Evolutionary conservation across 2,113 vertebrate species (phyloP).

Genomic region (Sceloporus undulatus): DNA sequence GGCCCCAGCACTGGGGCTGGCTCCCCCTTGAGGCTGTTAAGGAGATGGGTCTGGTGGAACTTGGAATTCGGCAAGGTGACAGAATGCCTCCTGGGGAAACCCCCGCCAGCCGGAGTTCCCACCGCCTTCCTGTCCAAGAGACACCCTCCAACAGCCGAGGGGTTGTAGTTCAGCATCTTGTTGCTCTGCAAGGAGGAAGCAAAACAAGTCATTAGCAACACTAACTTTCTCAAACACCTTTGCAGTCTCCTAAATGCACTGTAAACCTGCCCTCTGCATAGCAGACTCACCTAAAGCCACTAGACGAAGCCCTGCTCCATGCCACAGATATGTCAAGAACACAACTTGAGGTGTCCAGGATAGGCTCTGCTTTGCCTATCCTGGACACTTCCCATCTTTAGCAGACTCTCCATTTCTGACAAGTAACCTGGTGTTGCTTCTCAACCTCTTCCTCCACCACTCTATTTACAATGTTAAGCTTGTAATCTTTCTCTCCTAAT

Average conservation of each 20-base stretch:
- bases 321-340: neutral
- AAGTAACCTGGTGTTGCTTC: constrained; percentile 85
- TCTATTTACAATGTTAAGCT: constrained; percentile 77
- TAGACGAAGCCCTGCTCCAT: neutral
- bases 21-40: constrained; percentile 90
- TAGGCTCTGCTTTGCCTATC: constrained; percentile 92
- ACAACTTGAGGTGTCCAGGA: neutral
- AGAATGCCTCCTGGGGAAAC: constrained; percentile 94
- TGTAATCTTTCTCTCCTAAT: constrained; percentile 48
- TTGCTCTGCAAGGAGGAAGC: constrained; percentile 83
- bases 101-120: constrained; percentile 90
- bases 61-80: constrained; percentile 91
- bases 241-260: neutral
- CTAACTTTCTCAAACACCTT: constrained; percentile 17
- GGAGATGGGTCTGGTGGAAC: constrained; percentile 95
- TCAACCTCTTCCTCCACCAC: constrained; percentile 39
- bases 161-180: constrained; percentile 92
- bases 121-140: constrained; percentile 99
- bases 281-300: neutral
- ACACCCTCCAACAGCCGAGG: constrained; percentile 87
- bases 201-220: constrained; percentile 26
- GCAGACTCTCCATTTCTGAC: constrained; percentile 98
- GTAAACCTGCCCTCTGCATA: neutral
- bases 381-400: constrained; percentile 98
- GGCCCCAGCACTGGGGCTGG: constrained; percentile 86